phyloP scores from a whole-genome alignment of 2,888 invertebrate genomes.

The Melanophora roralis region DNA sequence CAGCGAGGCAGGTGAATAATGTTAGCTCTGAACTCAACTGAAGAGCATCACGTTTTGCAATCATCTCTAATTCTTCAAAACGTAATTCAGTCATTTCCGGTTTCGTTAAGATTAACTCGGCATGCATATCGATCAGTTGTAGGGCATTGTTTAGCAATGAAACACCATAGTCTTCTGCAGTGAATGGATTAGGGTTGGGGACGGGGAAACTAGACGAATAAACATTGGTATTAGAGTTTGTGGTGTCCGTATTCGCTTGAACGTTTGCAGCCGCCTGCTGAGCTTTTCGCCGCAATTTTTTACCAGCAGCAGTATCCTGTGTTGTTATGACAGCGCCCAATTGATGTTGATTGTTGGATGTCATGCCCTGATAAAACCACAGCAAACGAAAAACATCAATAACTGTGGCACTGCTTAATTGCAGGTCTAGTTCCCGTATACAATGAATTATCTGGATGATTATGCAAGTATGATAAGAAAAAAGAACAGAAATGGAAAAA shows the following conservation, averaged over 20 bases:
- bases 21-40: constrained; percentile 75
- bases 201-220: constrained; percentile 62
- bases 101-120: constrained; percentile 73
- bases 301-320: constrained; percentile 65
- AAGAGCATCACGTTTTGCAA: constrained; percentile 75
- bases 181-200: constrained; percentile 74
- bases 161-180: constrained; percentile 76
- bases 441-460: constrained; percentile 73
- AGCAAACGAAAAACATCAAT: constrained; percentile 75
- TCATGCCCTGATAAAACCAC: constrained; percentile 76
- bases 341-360: constrained; percentile 71
- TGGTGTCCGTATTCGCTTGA: constrained; percentile 53
- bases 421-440: constrained; percentile 76
- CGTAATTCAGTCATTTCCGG: constrained; percentile 73
- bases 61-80: constrained; percentile 77
- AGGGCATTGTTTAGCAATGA: constrained; percentile 76
- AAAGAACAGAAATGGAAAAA: too few species aligned
- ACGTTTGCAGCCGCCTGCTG: constrained; percentile 58
- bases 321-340: constrained; percentile 69
- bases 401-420: constrained; percentile 75
- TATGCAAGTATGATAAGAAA: background rate
- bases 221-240: constrained; percentile 38
- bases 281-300: constrained; percentile 62
- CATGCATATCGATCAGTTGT: constrained; percentile 77
- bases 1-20: constrained; percentile 75